Conservation (phyloP, 2,888 invertebrate genomes). For the Hypolimnas misippus region DNA sequence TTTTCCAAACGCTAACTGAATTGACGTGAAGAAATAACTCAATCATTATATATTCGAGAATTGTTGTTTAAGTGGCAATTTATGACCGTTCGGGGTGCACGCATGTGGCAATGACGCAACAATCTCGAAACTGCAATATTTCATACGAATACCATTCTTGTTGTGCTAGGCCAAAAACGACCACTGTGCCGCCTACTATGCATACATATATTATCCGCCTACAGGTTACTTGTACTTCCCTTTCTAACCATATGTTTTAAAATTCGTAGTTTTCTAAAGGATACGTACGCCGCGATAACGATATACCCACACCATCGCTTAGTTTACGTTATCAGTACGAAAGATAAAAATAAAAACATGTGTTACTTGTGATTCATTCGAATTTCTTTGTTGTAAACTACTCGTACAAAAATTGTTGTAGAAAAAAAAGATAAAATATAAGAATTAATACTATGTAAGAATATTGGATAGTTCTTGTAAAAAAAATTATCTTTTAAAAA, state of each 20-base stretch:
- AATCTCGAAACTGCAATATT: slow-evolving; percentile 38
- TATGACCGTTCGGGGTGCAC: slow-evolving; percentile 32
- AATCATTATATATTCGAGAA: slow-evolving; percentile 24
- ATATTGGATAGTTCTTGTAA: too few species aligned
- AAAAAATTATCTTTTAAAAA: too few species aligned
- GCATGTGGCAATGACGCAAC: slow-evolving; percentile 40
- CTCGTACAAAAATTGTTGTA: neutral
- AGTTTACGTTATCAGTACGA: slow-evolving; percentile 2
- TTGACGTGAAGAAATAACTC: slow-evolving; percentile 25
- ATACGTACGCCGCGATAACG: neutral
- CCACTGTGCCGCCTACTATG: slow-evolving; percentile 29
- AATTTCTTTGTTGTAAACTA: neutral
- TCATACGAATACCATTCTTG: slow-evolving; percentile 29
- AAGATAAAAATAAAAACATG: slow-evolving; percentile 7
- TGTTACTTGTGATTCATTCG: too few species aligned
- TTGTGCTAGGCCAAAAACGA: slow-evolving; percentile 25
- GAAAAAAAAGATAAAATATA: too few species aligned
- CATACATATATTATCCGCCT: slow-evolving; percentile 16
- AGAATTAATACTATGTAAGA: too few species aligned
- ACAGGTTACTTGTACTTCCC: slow-evolving; percentile 14
- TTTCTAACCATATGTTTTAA: neutral
- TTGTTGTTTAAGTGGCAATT: slow-evolving; percentile 37
- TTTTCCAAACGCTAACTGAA: slow-evolving; percentile 20
- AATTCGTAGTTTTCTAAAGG: neutral
- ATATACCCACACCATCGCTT: neutral